phyloP scores from a whole-genome alignment of 2,888 invertebrate genomes.

The Pollenia labialis region DNA sequence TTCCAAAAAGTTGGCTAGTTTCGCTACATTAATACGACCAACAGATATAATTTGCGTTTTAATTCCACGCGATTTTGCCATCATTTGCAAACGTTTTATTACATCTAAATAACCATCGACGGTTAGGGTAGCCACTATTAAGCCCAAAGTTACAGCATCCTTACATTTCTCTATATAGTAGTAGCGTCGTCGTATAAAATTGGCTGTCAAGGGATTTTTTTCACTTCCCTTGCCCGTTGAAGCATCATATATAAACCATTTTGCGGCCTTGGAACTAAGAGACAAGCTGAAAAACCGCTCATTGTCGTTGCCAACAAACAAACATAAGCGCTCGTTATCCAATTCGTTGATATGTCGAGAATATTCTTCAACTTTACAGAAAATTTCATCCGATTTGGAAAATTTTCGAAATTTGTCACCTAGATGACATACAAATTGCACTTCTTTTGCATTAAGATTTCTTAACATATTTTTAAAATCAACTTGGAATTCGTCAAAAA shows the following conservation, averaged over 20 bases:
- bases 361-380: conserved; percentile 13
- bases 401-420: conserved; percentile 39
- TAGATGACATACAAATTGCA: conserved; percentile 55
- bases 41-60: conserved; percentile 96
- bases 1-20: conserved; percentile 95
- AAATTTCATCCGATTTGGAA: conserved; percentile 32
- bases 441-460: conserved; percentile 48
- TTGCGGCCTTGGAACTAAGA: conserved; percentile 85
- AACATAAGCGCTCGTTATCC: conserved; percentile 85
- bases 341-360: conserved; percentile 61
- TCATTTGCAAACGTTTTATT: conserved; percentile 89
- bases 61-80: conserved; percentile 91
- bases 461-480: conserved; percentile 35
- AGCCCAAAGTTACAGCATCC: conserved; percentile 94
- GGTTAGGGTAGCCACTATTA: conserved; percentile 95
- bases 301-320: conserved; percentile 88
- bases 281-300: conserved; percentile 88
- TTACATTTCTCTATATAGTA: conserved; percentile 95
- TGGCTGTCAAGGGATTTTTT: conserved; percentile 84
- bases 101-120: conserved; percentile 91
- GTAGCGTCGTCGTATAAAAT: conserved; percentile 91
- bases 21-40: conserved; percentile 97
- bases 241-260: conserved; percentile 86
- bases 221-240: conserved; percentile 81
- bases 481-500: conserved; percentile 84